Evolutionary conservation across 2,113 vertebrate species (phyloP), one percentile per base, ranked within the genome.

Genomic region (Oncorhynchus tshawytscha): DNA sequence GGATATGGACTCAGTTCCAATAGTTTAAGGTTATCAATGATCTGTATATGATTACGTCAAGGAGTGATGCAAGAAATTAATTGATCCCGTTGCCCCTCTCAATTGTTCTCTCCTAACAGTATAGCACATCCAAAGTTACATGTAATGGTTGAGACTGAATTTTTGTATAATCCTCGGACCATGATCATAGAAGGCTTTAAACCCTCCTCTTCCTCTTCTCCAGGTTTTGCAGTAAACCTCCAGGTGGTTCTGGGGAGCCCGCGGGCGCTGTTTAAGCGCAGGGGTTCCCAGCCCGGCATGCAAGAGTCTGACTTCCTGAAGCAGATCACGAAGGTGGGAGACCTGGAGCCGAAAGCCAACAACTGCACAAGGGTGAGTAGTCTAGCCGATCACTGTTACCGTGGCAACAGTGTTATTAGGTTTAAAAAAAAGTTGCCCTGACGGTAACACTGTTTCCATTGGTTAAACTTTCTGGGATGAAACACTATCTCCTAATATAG

Each of bases 241-340:
- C 95, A 97, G 85, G 96, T 99, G 89, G 96, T 99, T 85, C 92
- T 99, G 76, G 93, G 92, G 0, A 97, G 97, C 82, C 97, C 95
- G 0, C 95, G 95, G 89, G 98, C 97, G 0, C 93, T 96, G 74
- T 99, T 99, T 91, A 99, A 97, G 84, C 94, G 98, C 0, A 94
- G 95, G 18, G 97, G 97, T 39, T 97, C 97, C 73, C 97, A 99
- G 77, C 97, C 98, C 0, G 97, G 98, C 81, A 99, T 99, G 98
- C 98, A 99, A 87, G 98, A 99, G 91, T 98, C 98, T 0, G 98
- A 99, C 91, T 99, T 99, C 89, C 94, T 99, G 78, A 98, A 97
- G 81, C 97, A 98, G 91, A 98, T 99, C 88, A 98, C 95, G 18
- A 97, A 95, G 67, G 94, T 99, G 71, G 94, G 96, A 24, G 97